These are phyloP conservation scores for Drosophila melanica DNA, from an alignment of 1,140 invertebrate genomes.

Conservation along the genomic window DNA sequence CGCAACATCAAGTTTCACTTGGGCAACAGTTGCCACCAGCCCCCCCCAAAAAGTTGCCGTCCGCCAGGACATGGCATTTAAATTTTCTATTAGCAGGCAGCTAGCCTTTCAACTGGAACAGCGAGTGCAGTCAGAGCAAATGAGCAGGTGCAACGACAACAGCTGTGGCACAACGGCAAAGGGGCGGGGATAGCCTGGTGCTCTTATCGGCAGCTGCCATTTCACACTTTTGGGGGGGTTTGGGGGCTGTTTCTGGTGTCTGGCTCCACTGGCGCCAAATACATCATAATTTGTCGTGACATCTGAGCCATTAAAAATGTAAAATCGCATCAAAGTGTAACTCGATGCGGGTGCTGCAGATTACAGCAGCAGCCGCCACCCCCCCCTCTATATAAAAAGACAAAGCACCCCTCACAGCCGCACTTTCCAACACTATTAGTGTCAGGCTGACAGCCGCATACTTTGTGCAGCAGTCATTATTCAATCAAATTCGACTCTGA, in stretches of 20 bases:
- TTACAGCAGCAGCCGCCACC: background rate
- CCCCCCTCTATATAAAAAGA: background rate
- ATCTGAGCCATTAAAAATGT: slow-evolving; percentile 65
- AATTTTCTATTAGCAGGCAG: slow-evolving; percentile 70
- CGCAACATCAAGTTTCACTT: slow-evolving; percentile 57
- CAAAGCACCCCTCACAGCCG: slow-evolving; percentile 6
- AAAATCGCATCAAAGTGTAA: slow-evolving; percentile 66
- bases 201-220: slow-evolving; percentile 36
- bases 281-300: slow-evolving; percentile 69
- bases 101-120: slow-evolving; percentile 7
- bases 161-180: slow-evolving; percentile 12
- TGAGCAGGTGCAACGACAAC: slow-evolving; percentile 12
- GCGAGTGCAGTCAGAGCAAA: slow-evolving; percentile 5
- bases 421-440: slow-evolving; percentile 62
- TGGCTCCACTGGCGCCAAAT: slow-evolving; percentile 57
- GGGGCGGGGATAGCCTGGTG: background rate
- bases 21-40: slow-evolving; percentile 58
- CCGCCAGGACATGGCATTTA: slow-evolving; percentile 46
- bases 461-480: slow-evolving; percentile 66
- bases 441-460: slow-evolving; percentile 29
- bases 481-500: slow-evolving; percentile 65
- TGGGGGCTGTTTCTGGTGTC: slow-evolving; percentile 1
- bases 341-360: slow-evolving; percentile 42
- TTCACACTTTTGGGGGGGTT: slow-evolving; percentile 29
- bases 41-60: background rate